Percentiles rank a stretch among this genome's conserved stretches.
Evolutionary conservation across 2,888 invertebrate species (phyloP).

Genomic region (Pinctada fucata): DNA sequence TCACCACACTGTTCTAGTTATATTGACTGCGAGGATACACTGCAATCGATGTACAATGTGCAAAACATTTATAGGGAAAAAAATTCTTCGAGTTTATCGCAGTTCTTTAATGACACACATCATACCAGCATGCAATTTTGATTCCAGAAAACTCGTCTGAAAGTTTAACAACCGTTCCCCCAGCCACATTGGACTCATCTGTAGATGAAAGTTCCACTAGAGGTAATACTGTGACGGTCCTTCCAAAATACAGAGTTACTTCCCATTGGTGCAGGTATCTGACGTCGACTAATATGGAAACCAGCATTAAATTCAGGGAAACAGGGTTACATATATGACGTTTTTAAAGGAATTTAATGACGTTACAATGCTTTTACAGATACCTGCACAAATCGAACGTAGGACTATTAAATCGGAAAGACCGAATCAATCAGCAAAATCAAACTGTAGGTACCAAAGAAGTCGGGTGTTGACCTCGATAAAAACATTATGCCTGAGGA

Average conservation of each 20-base stretch:
- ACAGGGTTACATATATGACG: no score
- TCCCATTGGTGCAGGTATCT: no score
- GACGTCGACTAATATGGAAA: no score
- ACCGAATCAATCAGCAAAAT: not conserved
- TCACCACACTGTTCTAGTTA: conserved; percentile 15
- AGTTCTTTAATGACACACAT: conserved; percentile 17
- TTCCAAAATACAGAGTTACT: no score
- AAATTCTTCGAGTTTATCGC: not conserved
- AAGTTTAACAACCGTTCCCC: not conserved
- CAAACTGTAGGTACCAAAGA: not conserved
- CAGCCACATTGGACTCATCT: no score
- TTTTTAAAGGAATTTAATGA: no score
- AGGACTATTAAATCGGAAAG: no score
- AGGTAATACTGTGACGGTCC: not conserved
- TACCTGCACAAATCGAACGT: no score
- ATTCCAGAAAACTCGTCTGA: not conserved
- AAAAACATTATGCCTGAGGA: not conserved
- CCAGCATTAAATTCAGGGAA: no score
- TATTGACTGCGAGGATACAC: conserved; percentile 17
- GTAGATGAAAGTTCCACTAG: not conserved
- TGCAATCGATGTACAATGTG: conserved; percentile 5
- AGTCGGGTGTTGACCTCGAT: not conserved
- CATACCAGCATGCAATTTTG: conserved; percentile 21
- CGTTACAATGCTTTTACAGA: no score
- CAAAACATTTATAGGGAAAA: conserved; percentile 1